Base-by-base conservation (phyloP, 2,113 vertebrate species). In the Orcinus orca region DNA sequence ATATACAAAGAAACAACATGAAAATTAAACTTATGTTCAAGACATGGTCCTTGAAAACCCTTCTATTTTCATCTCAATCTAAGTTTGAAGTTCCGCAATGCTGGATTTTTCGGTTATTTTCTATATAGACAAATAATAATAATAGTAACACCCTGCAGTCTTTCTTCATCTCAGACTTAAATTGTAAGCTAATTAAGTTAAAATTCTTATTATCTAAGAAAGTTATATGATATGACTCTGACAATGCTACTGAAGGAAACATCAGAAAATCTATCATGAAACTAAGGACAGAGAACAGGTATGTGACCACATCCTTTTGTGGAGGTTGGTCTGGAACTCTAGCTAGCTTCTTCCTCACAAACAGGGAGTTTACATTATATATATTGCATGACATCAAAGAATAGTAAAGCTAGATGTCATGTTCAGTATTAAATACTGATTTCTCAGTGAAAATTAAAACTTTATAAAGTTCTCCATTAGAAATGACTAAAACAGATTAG, bases 141-240 rank as follows among this genome's bases (percentile, higher is more conserved):
- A 81, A 92, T 41, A 38, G 50, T 65, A 31, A 62, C 29, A 10
- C 9, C 26, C 10, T 92, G 38, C 7, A 71, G 20, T 53, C 62
- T 90, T 65, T 96, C 26, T 91, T 81, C 25, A 55, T 91, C 7
- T 58, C 20, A 94, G 26, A 97, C 65, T 44, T 88, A 94, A 82
- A 41, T n/a, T 73, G 55, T 67, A 88, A 88, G 29, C 41, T 79
- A 79, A 38, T 53, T 68, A 36, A 68, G n/a, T 74, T 68, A 67
- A 55, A 41, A 67, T 90, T 79, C 5, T 81, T 85, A 58, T 76
- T 36, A 71, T 10, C 2, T 60, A 79, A 44, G 62, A 77, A 90
- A 23, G 23, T 60, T 50, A 26, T 21, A n/a, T 33, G 36, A 88
- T 26, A n/a, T 58, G 6, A 58, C 9, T 67, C 50, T 80, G 21